A percentile compares a stretch with the other conserved stretches of the same genome.
phyloP scores from a whole-genome alignment of 2,113 vertebrate species.

The Arothron firmamentum region DNA sequence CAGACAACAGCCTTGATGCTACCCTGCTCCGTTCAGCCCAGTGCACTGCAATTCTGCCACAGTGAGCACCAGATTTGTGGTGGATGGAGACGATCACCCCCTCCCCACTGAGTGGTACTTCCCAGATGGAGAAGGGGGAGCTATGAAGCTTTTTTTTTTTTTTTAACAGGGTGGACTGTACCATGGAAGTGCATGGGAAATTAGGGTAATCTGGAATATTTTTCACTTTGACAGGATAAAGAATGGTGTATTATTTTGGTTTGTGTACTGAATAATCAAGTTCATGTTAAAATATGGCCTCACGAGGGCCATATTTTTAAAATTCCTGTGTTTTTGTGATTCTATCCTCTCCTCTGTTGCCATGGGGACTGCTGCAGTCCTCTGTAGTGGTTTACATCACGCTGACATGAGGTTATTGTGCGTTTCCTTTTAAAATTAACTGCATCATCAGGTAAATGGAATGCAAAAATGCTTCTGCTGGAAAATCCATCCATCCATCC shows the following conservation, averaged over 20 bases:
- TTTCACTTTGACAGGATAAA: slow-evolving; percentile 8
- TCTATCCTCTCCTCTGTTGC: slow-evolving; percentile 70
- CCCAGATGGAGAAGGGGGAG: slow-evolving; percentile 56
- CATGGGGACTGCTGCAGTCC: slow-evolving; percentile 79
- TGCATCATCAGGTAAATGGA: no score
- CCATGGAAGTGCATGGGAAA: slow-evolving; percentile 51
- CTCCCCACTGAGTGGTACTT: slow-evolving; percentile 67
- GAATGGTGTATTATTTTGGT: neutral
- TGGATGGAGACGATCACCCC: slow-evolving; percentile 58
- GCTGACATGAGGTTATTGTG: neutral
- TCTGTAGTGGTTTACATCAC: slow-evolving; percentile 37
- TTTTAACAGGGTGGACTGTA: slow-evolving; percentile 56
- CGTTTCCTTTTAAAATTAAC: neutral
- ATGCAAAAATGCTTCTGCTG: no score
- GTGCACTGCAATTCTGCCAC: slow-evolving; percentile 75
- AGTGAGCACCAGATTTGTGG: slow-evolving; percentile 64
- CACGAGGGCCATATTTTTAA: neutral
- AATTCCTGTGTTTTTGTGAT: slow-evolving; percentile 28
- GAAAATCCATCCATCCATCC: no score
- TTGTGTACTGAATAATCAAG: neutral
- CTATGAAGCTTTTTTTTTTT: slow-evolving; percentile 42
- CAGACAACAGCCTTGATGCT: slow-evolving; percentile 72
- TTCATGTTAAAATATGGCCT: neutral
- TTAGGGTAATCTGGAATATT: slow-evolving; percentile 21
- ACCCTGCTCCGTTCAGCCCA: slow-evolving; percentile 71